Percentiles rank a stretch among this genome's conserved stretches.
Evolutionary conservation across 2,888 invertebrate species (phyloP).

Genomic region (Drosophila mimica): DNA sequence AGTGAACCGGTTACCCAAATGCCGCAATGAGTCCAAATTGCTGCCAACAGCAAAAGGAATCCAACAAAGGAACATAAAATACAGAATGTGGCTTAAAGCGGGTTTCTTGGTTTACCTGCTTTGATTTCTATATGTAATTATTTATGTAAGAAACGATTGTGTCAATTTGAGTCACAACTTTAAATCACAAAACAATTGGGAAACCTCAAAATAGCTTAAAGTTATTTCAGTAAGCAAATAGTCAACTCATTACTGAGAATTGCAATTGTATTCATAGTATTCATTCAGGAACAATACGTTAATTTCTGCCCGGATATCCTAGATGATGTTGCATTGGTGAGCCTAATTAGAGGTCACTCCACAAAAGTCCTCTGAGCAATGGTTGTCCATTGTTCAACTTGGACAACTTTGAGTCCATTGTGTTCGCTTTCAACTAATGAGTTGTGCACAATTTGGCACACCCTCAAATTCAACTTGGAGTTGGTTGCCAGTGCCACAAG

Average conservation of each 20-base stretch:
- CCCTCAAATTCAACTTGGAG: constrained; percentile 14
- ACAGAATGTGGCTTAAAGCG: not conserved
- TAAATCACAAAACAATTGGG: not conserved
- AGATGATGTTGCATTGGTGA: constrained; percentile 37
- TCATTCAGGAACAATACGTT: not conserved
- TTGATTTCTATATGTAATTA: not conserved
- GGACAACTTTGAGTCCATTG: constrained; percentile 38
- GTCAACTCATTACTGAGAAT: constrained; percentile 8
- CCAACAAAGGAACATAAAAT: not conserved
- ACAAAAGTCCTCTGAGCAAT: constrained; percentile 8
- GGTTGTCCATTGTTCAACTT: constrained; percentile 47
- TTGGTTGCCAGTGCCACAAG: not conserved
- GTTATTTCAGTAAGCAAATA: not conserved
- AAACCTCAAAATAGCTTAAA: not conserved
- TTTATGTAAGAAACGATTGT: not conserved
- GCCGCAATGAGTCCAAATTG: constrained; percentile 4
- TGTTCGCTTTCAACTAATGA: constrained; percentile 65
- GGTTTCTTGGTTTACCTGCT: not conserved
- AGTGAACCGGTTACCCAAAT: not conserved
- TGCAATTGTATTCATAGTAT: not conserved
- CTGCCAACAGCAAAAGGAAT: not conserved
- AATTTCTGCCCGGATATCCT: constrained; percentile 49
- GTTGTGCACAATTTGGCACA: constrained; percentile 51
- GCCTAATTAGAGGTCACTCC: constrained; percentile 60
- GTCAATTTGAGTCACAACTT: not conserved